Evolutionary conservation across 1,140 invertebrate species (phyloP), one percentile per base, ranked within the genome.

Genomic region (Scaptomyza graminum): DNA sequence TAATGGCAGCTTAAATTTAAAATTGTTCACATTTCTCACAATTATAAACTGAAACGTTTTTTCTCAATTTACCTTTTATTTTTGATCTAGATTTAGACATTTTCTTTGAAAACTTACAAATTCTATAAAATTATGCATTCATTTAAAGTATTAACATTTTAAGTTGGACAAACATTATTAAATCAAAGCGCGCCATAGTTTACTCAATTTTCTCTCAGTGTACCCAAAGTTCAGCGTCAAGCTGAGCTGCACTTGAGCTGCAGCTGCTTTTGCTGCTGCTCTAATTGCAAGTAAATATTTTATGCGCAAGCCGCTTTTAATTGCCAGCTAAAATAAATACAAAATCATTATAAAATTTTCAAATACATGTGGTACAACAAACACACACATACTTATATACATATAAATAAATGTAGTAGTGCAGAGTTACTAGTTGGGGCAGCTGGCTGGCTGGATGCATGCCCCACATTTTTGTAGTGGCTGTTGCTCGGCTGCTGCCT

Each of bases 201-300:
- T 7, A 34, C 31, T 9, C 7, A 5, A n/a, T n/a, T 41, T 41
- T 41, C 5, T n/a, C 12, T 41, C 37, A 5, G 37, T 41, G 37
- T n/a, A 37, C 37, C 44, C n/a, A 15, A 39, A 8, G 54, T 54
- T 25, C 34, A 49, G 72, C 77, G 71, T 60, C 67, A 64, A 72
- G 62, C 75, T 83, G 60, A 67, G 76, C 74, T 87, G 82, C 81
- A 81, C 69, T 87, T 87, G 78, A 85, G 81, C 74, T 72, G 79
- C 65, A 60, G 47, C 62, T 63, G 54, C 22, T 50, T 34, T 11
- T 8, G 31, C 7, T 22, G 61, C 28, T 74, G 69, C 79, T 84
- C 82, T 87, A 87, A 87, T 87, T 87, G 82, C 83, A 88, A 87
- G 82, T 87, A 87, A 87, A 87, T 87, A 87, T 82, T 87, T 88